phyloP scores from a whole-genome alignment of 2,888 invertebrate genomes.

The Macrophya alboannulata region DNA sequence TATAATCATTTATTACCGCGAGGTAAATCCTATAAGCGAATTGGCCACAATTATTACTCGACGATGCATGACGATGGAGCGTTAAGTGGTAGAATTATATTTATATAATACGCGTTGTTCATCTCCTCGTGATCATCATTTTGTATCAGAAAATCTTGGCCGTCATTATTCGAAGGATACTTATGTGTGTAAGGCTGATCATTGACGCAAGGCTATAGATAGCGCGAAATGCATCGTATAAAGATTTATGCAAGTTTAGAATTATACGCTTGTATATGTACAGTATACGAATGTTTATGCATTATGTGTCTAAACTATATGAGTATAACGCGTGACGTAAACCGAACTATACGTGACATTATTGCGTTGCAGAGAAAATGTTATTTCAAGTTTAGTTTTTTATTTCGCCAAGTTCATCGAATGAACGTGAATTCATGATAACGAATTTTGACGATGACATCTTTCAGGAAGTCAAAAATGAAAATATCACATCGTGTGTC shows the following conservation, averaged over 20 bases:
- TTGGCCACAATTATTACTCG: neutral
- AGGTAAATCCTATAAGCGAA: neutral
- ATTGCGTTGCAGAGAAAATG: neutral
- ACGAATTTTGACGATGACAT: too few species aligned
- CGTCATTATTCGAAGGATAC: neutral
- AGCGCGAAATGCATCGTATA: neutral
- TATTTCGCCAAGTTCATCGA: neutral
- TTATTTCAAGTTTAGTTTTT: neutral
- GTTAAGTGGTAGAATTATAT: neutral
- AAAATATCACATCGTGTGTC: too few species aligned
- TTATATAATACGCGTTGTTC: slow-evolving; percentile 5
- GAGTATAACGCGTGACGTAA: neutral
- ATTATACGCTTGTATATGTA: neutral
- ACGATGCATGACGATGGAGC: neutral
- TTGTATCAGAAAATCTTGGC: neutral
- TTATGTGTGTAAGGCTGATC: neutral
- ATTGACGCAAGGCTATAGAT: neutral
- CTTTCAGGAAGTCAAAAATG: too few species aligned
- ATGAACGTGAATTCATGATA: neutral
- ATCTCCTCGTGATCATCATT: slow-evolving; percentile 3
- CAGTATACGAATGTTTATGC: neutral
- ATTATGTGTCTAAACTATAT: neutral
- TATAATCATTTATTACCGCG: neutral
- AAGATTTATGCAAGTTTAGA: neutral
- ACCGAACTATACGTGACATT: neutral